These are phyloP conservation scores for Dicyrtomina minuta DNA, from an alignment of 2,888 invertebrate species.

Conservation along the genomic window DNA sequence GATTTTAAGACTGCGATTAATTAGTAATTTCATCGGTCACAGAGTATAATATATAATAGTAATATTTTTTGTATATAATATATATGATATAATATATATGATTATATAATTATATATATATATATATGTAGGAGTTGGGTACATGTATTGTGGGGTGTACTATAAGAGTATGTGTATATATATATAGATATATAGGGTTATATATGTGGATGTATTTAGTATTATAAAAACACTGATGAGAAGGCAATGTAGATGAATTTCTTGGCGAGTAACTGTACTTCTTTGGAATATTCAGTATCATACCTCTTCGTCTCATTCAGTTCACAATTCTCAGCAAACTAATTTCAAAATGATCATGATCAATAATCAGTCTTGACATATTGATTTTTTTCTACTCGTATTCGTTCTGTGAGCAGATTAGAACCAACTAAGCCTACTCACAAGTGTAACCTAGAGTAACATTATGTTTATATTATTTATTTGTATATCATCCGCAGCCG, in stretches of 20 bases:
- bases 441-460: constrained; percentile 25
- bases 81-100: too few relatives aligned
- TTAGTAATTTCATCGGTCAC: constrained; percentile 19
- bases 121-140: too few relatives aligned
- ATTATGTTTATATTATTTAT: constrained; percentile 14
- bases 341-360: constrained; percentile 47
- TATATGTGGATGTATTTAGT: constrained; percentile 14
- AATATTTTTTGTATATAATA: too few relatives aligned
- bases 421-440: constrained; percentile 15
- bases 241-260: constrained; percentile 31
- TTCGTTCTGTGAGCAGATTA: constrained; percentile 30
- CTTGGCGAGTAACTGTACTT: constrained; percentile 38
- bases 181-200: background rate
- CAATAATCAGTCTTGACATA: constrained; percentile 53
- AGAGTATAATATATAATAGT: constrained; percentile 4
- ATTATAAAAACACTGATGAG: constrained; percentile 34
- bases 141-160: too few relatives aligned
- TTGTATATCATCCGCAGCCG: constrained; percentile 8
- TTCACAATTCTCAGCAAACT: constrained; percentile 40
- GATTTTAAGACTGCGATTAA: constrained; percentile 19
- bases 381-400: constrained; percentile 41
- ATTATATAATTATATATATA: too few relatives aligned
- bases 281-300: constrained; percentile 47
- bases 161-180: background rate
- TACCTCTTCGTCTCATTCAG: constrained; percentile 41